phyloP scores from a whole-genome alignment of 2,113 vertebrate species.

The Ctenomys sociabilis region DNA sequence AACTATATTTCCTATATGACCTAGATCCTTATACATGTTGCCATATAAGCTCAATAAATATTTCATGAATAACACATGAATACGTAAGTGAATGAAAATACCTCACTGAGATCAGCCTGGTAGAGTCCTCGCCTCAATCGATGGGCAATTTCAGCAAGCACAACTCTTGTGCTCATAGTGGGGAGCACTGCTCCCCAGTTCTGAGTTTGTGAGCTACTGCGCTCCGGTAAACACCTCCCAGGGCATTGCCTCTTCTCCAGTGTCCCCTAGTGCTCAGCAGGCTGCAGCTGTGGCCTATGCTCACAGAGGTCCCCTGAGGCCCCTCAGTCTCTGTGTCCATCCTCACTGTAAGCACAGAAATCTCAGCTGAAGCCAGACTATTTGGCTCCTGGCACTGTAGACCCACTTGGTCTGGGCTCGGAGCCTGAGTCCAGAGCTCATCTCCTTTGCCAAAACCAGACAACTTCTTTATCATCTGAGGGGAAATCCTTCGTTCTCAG shows the following conservation, averaged over 20 bases:
- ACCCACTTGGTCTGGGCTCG: background rate
- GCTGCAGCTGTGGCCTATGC: background rate
- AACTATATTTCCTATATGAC: background rate
- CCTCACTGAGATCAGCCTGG: background rate
- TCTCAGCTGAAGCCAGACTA: background rate
- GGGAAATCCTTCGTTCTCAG: background rate
- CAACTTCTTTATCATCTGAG: background rate
- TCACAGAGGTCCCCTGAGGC: background rate
- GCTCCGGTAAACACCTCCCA: background rate
- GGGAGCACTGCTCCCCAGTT: background rate
- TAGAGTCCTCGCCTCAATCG: background rate
- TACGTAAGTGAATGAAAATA: background rate
- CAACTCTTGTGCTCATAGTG: background rate
- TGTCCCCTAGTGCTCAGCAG: background rate
- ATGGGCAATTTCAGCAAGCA: background rate
- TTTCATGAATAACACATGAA: background rate
- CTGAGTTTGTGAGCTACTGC: background rate
- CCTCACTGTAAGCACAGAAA: background rate
- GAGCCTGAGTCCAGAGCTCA: background rate
- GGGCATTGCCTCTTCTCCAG: background rate
- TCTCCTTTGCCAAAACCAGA: background rate
- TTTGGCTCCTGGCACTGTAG: background rate
- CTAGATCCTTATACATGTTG: background rate
- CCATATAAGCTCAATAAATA: background rate
- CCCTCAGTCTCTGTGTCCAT: background rate